These are phyloP conservation scores for Falco punctatus DNA, from an alignment of 2,113 vertebrate genomes.

Conservation along the genomic window DNA sequence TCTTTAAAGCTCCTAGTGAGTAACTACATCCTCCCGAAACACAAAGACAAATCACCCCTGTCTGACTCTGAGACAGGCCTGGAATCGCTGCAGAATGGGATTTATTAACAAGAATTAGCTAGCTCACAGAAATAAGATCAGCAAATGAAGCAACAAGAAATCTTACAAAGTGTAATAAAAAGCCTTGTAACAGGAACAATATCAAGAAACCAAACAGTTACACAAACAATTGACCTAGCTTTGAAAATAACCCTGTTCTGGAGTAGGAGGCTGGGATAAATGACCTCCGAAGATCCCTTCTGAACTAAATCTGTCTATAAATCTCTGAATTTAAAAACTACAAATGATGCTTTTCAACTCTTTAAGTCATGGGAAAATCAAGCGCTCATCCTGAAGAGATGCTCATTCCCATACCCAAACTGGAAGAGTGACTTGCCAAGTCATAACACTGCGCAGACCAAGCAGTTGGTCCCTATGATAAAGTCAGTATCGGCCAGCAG, in stretches of 20 bases:
- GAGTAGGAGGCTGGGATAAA: neutral
- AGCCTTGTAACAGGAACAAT: neutral
- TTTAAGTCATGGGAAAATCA: neutral
- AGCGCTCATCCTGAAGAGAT: neutral
- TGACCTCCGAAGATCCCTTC: neutral
- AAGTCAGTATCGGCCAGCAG: neutral
- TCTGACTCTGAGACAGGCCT: neutral
- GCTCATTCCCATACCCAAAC: neutral
- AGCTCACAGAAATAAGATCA: neutral
- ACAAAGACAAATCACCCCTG: neutral
- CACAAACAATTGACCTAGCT: neutral
- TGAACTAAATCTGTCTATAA: neutral
- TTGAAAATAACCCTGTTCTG: neutral
- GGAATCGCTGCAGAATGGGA: neutral
- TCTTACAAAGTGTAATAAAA: neutral
- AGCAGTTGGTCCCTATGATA: fast-evolving
- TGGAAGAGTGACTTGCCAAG: neutral
- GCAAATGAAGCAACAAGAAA: neutral
- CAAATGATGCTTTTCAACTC: neutral
- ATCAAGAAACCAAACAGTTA: neutral
- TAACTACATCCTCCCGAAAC: neutral
- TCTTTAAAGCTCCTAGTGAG: neutral
- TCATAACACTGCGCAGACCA: neutral
- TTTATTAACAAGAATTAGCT: neutral
- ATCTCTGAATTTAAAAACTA: neutral